phyloP scores from a whole-genome alignment of 2,113 vertebrate species.

The Strigops habroptila region DNA sequence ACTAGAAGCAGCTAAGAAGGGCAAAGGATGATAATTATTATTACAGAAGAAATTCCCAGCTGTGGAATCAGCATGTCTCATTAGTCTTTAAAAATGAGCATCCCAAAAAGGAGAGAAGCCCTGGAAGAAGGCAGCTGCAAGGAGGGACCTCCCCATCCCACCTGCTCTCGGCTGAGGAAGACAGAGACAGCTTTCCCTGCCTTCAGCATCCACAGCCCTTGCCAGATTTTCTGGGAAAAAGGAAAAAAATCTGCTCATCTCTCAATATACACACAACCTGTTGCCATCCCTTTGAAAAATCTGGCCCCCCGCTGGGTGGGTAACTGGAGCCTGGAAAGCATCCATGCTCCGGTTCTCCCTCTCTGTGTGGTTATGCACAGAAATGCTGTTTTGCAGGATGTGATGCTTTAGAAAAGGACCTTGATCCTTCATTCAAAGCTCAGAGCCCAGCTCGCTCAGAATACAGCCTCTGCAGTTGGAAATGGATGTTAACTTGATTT shows the following conservation, averaged over 20 bases:
- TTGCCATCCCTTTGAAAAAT: background rate
- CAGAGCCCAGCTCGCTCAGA: background rate
- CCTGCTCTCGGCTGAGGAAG: background rate
- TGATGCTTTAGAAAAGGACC: background rate
- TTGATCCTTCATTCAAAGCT: background rate
- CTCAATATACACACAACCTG: background rate
- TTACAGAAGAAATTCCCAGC: background rate
- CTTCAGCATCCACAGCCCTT: background rate
- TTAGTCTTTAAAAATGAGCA: background rate
- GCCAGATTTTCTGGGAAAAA: background rate
- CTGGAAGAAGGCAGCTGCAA: background rate
- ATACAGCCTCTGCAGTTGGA: background rate
- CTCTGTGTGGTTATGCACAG: background rate
- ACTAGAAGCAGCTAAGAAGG: background rate
- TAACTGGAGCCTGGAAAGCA: background rate
- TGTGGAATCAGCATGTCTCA: background rate
- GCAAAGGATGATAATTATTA: background rate
- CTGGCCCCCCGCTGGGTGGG: background rate
- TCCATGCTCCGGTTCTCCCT: background rate
- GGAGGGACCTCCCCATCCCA: background rate
- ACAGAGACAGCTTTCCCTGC: background rate
- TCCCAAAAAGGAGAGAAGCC: fast-evolving
- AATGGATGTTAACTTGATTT: background rate
- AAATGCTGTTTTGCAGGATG: background rate
- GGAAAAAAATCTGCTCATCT: background rate